phyloP scores from a whole-genome alignment of 2,113 vertebrate genomes.

The Sphaerodactylus townsendi region DNA sequence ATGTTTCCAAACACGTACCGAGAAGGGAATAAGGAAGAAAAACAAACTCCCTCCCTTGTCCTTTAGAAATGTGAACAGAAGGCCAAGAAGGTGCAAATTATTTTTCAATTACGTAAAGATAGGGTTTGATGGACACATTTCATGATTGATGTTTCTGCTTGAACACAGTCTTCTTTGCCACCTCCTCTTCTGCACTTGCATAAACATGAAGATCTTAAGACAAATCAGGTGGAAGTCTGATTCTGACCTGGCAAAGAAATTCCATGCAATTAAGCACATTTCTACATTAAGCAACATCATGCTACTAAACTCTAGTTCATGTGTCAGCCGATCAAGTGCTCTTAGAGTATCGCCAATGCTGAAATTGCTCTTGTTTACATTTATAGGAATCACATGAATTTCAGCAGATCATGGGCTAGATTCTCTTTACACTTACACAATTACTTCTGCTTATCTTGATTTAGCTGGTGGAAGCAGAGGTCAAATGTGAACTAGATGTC shows the following conservation, averaged over 20 bases:
- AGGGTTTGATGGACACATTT: background rate
- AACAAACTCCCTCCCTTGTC: background rate
- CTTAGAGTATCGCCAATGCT: background rate
- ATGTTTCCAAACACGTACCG: background rate
- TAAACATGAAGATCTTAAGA: background rate
- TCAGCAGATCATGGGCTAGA: background rate
- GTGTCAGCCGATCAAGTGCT: background rate
- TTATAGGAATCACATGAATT: background rate
- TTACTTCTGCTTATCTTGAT: background rate
- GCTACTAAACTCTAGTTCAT: background rate
- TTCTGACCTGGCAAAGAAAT: slow-evolving; percentile 1
- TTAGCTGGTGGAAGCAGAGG: background rate
- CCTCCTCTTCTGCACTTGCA: slow-evolving; percentile 7
- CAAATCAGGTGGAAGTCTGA: background rate
- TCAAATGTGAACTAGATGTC: background rate
- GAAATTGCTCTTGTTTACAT: background rate
- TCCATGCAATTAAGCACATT: slow-evolving; percentile 26
- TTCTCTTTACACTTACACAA: background rate
- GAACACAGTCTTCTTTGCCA: slow-evolving; percentile 1
- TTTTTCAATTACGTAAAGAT: background rate
- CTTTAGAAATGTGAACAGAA: background rate
- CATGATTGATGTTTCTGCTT: background rate
- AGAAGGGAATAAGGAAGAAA: background rate
- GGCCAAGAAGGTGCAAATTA: background rate
- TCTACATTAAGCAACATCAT: background rate